Evolutionary conservation across 2,888 invertebrate genomes (phyloP).

Genomic region (Chorisops tibialis): DNA sequence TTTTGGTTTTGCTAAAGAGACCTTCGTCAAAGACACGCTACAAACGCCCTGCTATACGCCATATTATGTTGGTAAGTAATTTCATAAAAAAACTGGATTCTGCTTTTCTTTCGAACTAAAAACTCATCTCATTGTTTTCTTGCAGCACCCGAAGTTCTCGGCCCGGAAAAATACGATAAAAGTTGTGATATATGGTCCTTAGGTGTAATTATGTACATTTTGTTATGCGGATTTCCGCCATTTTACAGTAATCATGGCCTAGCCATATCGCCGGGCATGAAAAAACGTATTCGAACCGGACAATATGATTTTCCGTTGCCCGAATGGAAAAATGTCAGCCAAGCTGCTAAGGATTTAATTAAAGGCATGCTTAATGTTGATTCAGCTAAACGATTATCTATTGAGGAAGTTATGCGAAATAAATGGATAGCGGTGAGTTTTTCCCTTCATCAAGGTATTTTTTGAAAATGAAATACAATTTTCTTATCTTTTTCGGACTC

Average conservation of each 20-base stretch:
- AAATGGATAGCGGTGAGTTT: slow-evolving; percentile 78
- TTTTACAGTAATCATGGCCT: slow-evolving; percentile 97
- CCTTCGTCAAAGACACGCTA: slow-evolving; percentile 76
- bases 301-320: slow-evolving; percentile 97
- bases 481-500: slow-evolving; percentile 1
- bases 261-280: slow-evolving; percentile 99
- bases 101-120: too few relatives aligned
- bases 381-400: slow-evolving; percentile 82
- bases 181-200: slow-evolving; percentile 99
- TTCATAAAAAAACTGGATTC: too few relatives aligned
- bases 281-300: slow-evolving; percentile 79
- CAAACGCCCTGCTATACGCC: slow-evolving; percentile 99
- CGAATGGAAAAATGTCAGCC: slow-evolving; percentile 92
- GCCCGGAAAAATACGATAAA: slow-evolving; percentile 97
- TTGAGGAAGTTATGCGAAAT: slow-evolving; percentile 85
- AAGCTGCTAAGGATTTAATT: slow-evolving; percentile 94
- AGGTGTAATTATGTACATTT: slow-evolving; percentile 98
- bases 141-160: slow-evolving; percentile 70
- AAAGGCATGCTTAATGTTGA: slow-evolving; percentile 92
- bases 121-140: neutral
- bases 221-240: slow-evolving; percentile 97
- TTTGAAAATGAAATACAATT: neutral
- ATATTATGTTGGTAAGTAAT: slow-evolving; percentile 85
- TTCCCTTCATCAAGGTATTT: neutral
- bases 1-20: slow-evolving; percentile 99